A percentile compares a stretch with the other conserved stretches of the same genome.
Evolutionary conservation across 1,140 invertebrate species (phyloP).

Genomic region (Macrobrachium rosenbergii): DNA sequence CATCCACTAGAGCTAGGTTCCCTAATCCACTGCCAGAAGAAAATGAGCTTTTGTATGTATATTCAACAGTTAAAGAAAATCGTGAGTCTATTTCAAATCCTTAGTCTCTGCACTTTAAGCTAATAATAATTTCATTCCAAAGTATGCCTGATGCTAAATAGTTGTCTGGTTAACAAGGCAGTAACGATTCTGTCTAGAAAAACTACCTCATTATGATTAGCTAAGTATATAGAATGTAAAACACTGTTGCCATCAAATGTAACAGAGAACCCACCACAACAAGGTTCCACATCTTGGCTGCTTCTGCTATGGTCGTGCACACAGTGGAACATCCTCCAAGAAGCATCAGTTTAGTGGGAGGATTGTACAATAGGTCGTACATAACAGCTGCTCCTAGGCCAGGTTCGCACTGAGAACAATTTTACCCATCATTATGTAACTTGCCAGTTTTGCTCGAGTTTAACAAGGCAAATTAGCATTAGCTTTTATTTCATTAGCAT

Average conservation of each 20-base stretch:
- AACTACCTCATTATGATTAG: not conserved
- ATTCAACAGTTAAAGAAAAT: no score
- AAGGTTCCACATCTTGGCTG: conserved; percentile 99
- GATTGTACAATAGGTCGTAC: conserved; percentile 98
- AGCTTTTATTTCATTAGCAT: not conserved
- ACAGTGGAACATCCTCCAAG: conserved; percentile 98
- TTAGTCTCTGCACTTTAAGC: no score
- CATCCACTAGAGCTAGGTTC: no score
- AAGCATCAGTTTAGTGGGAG: conserved; percentile 95
- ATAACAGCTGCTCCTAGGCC: conserved; percentile 97
- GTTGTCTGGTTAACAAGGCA: no score
- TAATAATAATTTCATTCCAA: no score
- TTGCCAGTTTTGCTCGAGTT: not conserved
- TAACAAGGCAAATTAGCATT: not conserved
- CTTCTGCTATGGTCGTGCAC: conserved; percentile 99
- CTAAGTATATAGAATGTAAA: not conserved
- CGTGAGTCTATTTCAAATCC: no score
- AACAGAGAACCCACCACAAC: conserved; percentile 85
- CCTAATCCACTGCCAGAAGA: no score
- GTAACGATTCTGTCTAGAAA: no score
- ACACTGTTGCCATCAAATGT: not conserved
- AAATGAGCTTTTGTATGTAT: no score
- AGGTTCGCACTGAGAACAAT: conserved; percentile 90
- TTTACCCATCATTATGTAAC: not conserved
- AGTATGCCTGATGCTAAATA: no score